phyloP scores from a whole-genome alignment of 2,888 invertebrate species.

The Malthinus seriepunctatus region DNA sequence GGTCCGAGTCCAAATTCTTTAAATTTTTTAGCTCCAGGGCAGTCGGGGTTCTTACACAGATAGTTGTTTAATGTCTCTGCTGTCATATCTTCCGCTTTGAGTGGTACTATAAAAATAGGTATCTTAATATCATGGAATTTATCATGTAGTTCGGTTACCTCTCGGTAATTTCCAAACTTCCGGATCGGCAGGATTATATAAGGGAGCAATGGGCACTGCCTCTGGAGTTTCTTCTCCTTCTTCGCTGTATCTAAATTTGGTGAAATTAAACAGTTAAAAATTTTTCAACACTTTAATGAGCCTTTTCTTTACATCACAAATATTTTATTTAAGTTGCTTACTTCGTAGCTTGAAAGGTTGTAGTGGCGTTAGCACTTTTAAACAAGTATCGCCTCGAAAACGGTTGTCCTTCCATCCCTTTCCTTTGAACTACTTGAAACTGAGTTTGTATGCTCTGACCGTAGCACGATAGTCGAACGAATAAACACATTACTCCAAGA shows the following conservation, averaged over 20 bases:
- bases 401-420: constrained; percentile 21
- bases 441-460: constrained; percentile 55
- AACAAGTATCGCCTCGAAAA: constrained; percentile 38
- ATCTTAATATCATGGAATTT: not conserved
- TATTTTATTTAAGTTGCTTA: constrained; percentile 20
- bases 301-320: not conserved
- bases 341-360: constrained; percentile 44
- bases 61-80: constrained; percentile 41
- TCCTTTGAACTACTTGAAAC: constrained; percentile 37
- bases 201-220: constrained; percentile 35
- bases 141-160: not conserved
- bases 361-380: constrained; percentile 41
- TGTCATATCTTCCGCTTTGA: constrained; percentile 31
- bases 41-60: constrained; percentile 46
- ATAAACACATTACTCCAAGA: constrained; percentile 56
- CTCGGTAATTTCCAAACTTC: not conserved
- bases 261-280: not conserved
- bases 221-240: constrained; percentile 33
- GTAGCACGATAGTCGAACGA: constrained; percentile 57
- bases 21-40: constrained; percentile 50
- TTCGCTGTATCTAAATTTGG: constrained; percentile 19
- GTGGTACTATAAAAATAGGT: not conserved
- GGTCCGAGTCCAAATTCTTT: constrained; percentile 53
- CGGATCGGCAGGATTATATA: constrained; percentile 18
- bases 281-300: not conserved